Percentiles rank a stretch among this genome's conserved stretches.
Evolutionary conservation across 2,113 vertebrate genomes (phyloP).

Genomic region (Sinocyclocheilus grahami): DNA sequence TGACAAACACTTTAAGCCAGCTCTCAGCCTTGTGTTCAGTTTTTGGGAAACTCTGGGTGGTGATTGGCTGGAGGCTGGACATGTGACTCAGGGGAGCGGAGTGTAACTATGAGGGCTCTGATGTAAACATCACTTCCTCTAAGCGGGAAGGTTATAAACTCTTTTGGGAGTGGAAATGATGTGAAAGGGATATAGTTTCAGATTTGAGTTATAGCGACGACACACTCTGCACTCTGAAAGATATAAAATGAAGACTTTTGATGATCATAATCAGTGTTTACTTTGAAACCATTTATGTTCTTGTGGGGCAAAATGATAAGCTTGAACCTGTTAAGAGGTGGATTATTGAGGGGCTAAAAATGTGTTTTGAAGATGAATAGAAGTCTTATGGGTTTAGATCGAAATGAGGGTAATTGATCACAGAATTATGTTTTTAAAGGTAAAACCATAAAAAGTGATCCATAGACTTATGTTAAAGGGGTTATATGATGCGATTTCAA

Average conservation of each 20-base stretch:
- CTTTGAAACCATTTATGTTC: background rate
- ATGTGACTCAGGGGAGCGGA: constrained; percentile 27
- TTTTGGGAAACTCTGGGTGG: background rate
- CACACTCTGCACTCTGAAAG: background rate
- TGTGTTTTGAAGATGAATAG: background rate
- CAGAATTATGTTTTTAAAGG: background rate
- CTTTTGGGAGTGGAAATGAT: background rate
- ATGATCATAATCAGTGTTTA: background rate
- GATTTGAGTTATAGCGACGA: background rate
- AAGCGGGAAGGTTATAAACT: background rate
- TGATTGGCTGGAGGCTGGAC: constrained; percentile 20
- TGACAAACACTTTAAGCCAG: background rate
- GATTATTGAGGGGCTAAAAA: background rate
- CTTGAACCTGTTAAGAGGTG: background rate
- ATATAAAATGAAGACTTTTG: background rate
- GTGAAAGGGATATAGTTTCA: background rate
- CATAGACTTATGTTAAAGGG: background rate
- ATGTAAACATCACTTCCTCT: constrained; percentile 37
- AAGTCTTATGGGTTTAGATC: background rate
- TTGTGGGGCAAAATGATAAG: background rate
- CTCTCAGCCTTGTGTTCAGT: background rate
- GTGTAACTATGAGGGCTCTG: constrained; percentile 15
- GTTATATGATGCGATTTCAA: no score
- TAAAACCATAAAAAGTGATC: background rate
- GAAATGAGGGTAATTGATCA: background rate